These are phyloP conservation scores for Dinomys branickii DNA, from an alignment of 2,113 vertebrate species.

Conservation along the genomic window DNA sequence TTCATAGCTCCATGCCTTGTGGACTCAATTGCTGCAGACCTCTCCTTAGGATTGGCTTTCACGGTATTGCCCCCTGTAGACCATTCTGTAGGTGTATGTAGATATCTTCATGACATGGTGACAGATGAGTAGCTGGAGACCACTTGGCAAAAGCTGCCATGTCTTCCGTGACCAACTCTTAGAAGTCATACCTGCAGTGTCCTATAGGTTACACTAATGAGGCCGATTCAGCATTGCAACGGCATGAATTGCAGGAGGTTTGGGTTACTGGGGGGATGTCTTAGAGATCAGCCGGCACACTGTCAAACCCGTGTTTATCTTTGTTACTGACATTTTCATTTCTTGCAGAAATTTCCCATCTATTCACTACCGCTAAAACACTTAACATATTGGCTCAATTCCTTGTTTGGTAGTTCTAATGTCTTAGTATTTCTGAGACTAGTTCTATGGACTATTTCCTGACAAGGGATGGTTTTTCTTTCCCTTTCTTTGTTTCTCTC, in stretches of 20 bases:
- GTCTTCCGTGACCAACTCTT: not conserved
- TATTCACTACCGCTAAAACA: not conserved
- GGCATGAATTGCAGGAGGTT: not conserved
- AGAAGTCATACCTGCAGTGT: not conserved
- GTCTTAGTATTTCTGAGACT: not conserved
- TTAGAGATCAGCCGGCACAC: not conserved
- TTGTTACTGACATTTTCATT: not conserved
- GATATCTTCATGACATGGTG: not conserved
- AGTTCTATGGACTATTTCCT: not conserved
- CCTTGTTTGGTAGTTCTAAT: not conserved
- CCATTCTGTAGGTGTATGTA: not conserved
- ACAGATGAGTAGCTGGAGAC: not conserved
- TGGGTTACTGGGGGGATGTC: not conserved
- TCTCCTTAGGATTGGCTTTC: not conserved
- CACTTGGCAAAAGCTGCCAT: not conserved
- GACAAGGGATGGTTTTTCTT: not conserved
- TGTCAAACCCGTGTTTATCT: not conserved
- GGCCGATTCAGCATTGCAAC: not conserved
- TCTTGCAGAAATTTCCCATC: not conserved
- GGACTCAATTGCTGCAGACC: not conserved
- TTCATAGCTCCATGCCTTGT: not conserved
- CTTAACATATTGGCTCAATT: not conserved
- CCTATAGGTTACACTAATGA: not conserved
- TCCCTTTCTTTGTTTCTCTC: no score
- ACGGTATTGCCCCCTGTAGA: not conserved